phyloP scores from a whole-genome alignment of 2,113 vertebrate species.

The Psophia crepitans region DNA sequence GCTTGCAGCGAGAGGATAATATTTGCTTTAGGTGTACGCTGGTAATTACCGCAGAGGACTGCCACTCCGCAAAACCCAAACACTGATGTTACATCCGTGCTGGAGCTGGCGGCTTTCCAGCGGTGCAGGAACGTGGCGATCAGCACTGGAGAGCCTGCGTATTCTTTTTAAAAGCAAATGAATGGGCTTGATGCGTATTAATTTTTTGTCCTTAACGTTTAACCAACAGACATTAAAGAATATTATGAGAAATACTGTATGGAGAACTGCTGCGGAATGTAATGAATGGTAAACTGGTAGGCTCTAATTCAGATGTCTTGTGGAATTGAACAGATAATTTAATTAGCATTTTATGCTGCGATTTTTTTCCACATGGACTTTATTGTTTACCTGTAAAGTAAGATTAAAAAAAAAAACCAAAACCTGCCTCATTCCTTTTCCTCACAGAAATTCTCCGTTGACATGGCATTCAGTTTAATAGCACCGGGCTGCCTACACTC shows the following conservation, averaged over 20 bases:
- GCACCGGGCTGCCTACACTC: neutral
- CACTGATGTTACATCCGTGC: neutral
- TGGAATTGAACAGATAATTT: neutral
- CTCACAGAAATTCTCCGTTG: neutral
- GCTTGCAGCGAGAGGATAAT: neutral
- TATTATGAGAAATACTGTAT: neutral
- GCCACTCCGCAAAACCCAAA: neutral
- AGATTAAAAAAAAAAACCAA: too few species aligned
- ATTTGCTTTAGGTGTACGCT: conserved; percentile 14
- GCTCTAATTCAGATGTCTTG: neutral
- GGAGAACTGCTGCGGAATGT: neutral
- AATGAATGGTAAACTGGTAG: neutral
- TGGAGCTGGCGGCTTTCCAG: neutral
- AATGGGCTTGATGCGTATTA: neutral
- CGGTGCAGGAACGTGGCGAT: neutral
- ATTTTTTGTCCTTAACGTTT: neutral
- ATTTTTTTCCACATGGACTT: neutral
- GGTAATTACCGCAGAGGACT: neutral
- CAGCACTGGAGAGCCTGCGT: conserved; percentile 6
- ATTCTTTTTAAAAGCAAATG: neutral
- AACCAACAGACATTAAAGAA: neutral
- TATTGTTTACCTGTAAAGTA: neutral
- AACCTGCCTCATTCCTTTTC: neutral
- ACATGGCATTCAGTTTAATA: neutral
- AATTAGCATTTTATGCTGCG: neutral